These are phyloP conservation scores for Montipora cactus DNA, from an alignment of 64 coral and sea anemone genomes.

Conservation along the genomic window DNA sequence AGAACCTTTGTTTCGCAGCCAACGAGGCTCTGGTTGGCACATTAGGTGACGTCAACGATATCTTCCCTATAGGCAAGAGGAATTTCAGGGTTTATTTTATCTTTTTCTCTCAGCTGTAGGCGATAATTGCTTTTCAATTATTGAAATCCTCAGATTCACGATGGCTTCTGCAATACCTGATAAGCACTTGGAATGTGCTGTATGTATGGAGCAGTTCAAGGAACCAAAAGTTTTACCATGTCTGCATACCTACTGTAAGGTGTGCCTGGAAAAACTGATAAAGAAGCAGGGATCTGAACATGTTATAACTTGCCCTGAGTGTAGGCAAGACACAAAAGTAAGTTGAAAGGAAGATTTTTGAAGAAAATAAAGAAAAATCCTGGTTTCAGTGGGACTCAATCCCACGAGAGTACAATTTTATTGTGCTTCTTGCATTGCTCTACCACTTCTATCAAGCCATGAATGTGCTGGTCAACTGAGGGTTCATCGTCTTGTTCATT, in stretches of 20 bases:
- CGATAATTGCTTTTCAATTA: not conserved
- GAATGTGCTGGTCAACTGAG: too few species aligned
- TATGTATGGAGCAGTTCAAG: slow-evolving; percentile 68
- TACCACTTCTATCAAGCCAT: too few species aligned
- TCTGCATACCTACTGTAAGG: slow-evolving; percentile 79
- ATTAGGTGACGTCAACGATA: too few species aligned
- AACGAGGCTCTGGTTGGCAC: too few species aligned
- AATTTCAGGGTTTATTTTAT: not conserved
- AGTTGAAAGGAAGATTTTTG: not conserved
- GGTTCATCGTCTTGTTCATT: too few species aligned
- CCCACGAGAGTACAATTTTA: too few species aligned
- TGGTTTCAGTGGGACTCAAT: too few species aligned
- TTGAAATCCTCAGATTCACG: not conserved
- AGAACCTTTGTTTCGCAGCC: too few species aligned
- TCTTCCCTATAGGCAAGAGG: too few species aligned
- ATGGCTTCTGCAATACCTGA: not conserved
- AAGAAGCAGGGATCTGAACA: not conserved
- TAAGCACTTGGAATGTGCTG: slow-evolving; percentile 37
- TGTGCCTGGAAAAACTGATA: slow-evolving; percentile 56
- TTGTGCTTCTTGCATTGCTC: too few species aligned
- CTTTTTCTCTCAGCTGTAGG: not conserved
- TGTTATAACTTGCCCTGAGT: slow-evolving; percentile 59
- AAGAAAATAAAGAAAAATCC: too few species aligned
- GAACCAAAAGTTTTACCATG: slow-evolving; percentile 70
- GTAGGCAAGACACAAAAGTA: slow-evolving; percentile 41